Conservation (phyloP, 2,113 vertebrate species). For the Hydrolagus affinis region DNA sequence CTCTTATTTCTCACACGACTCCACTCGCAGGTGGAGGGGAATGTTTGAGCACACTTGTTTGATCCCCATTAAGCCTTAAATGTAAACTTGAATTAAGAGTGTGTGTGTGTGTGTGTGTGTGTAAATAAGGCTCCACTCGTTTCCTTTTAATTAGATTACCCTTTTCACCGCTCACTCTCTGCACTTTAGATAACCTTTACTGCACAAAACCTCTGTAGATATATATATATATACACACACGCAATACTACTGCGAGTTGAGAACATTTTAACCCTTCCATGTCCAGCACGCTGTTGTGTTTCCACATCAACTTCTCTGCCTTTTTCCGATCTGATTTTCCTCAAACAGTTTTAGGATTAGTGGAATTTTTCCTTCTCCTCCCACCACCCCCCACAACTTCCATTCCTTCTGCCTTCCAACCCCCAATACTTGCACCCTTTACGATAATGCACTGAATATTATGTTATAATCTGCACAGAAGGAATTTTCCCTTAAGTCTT, state of each 20-base stretch:
- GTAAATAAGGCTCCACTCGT: conserved; percentile 7
- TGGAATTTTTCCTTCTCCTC: neutral
- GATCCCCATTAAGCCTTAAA: conserved; percentile 22
- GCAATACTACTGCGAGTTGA: neutral
- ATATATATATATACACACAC: conserved; percentile 14
- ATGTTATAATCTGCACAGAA: neutral
- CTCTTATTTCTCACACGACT: neutral
- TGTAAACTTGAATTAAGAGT: conserved; percentile 18
- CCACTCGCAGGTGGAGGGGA: neutral
- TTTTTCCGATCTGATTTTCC: neutral
- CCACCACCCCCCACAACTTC: neutral
- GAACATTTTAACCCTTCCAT: neutral
- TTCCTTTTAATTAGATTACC: conserved; percentile 31
- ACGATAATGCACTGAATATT: neutral
- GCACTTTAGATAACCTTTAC: conserved; percentile 32
- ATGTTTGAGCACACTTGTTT: neutral
- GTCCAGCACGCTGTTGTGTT: neutral
- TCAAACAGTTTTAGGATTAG: neutral
- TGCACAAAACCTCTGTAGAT: neutral
- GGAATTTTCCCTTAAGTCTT: neutral
- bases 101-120: neutral
- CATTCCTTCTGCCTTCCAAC: no score
- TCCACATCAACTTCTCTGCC: neutral
- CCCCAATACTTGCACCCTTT: neutral
- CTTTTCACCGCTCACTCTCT: conserved; percentile 31